A percentile compares a stretch with the other conserved stretches of the same genome.
Evolutionary conservation across 2,113 vertebrate genomes (phyloP).

Genomic region (Zosterops borbonicus): DNA sequence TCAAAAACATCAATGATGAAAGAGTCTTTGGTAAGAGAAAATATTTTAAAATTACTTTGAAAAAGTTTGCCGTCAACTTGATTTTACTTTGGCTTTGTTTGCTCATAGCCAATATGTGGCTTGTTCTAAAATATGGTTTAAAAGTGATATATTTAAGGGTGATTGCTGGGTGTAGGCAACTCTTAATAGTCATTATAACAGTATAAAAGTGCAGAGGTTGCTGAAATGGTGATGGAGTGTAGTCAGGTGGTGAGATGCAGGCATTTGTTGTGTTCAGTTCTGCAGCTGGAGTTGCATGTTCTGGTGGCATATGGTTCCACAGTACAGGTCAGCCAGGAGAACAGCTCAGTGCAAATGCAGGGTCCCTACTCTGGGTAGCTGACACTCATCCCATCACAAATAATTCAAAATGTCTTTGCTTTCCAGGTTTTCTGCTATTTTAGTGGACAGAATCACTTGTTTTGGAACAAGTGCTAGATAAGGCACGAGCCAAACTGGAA

Average conservation of each 20-base stretch:
- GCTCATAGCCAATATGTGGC: not conserved
- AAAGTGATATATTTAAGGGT: not conserved
- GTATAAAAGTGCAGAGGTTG: not conserved
- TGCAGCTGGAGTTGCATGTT: not conserved
- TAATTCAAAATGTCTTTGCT: not conserved
- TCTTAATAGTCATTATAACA: not conserved
- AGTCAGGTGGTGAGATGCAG: not conserved
- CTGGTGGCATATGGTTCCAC: accelerated
- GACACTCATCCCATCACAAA: not conserved
- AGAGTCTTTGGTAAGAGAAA: slow-evolving; percentile 91
- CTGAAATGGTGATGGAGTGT: not conserved
- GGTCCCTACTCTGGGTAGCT: not conserved
- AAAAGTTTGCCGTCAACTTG: not conserved
- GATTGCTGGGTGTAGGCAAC: too few species aligned
- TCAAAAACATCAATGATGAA: slow-evolving; percentile 98
- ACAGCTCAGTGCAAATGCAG: not conserved
- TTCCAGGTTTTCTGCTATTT: not conserved
- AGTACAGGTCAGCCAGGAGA: not conserved
- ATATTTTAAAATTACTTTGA: slow-evolving; percentile 34
- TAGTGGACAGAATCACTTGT: not conserved
- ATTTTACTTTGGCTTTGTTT: not conserved
- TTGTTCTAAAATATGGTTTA: not conserved
- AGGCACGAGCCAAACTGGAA: not conserved
- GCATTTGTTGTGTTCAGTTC: not conserved
- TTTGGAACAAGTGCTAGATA: not conserved